Evolutionary conservation across 2,888 invertebrate genomes (phyloP).

Genomic region (Caenorhabditis angaria): DNA sequence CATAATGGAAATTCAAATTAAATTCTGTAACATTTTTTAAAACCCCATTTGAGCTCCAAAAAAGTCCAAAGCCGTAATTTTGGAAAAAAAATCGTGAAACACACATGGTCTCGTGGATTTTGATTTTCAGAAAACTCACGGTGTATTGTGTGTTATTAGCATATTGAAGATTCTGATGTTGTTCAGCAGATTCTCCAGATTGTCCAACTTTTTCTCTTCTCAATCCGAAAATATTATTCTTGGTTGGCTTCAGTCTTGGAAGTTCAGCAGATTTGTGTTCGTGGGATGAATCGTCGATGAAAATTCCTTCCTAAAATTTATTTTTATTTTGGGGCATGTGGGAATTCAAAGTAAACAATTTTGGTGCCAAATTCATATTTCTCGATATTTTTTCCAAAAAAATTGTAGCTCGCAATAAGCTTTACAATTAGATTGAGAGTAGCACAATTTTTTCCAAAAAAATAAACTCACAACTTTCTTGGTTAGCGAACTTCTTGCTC

Average conservation of each 20-base stretch:
- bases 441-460: too few species aligned
- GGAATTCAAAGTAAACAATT: too few species aligned
- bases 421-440: neutral
- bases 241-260: conserved; percentile 28
- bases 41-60: too few species aligned
- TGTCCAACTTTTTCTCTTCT: conserved; percentile 31
- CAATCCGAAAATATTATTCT: conserved; percentile 50
- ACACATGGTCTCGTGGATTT: too few species aligned
- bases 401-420: neutral
- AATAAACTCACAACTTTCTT: conserved; percentile 54
- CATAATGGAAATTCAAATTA: neutral
- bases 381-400: neutral
- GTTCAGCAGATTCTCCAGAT: neutral
- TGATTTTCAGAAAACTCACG: neutral
- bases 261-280: conserved; percentile 12
- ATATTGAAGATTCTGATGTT: neutral
- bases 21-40: too few species aligned
- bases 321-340: neutral
- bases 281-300: conserved; percentile 38
- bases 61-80: too few species aligned
- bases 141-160: neutral
- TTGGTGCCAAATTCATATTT: too few species aligned
- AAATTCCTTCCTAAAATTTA: conserved; percentile 52
- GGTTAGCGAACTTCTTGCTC: conserved; percentile 64
- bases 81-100: too few species aligned